Evolutionary conservation across 2,113 vertebrate genomes (phyloP).

Genomic region (Gobius niger): DNA sequence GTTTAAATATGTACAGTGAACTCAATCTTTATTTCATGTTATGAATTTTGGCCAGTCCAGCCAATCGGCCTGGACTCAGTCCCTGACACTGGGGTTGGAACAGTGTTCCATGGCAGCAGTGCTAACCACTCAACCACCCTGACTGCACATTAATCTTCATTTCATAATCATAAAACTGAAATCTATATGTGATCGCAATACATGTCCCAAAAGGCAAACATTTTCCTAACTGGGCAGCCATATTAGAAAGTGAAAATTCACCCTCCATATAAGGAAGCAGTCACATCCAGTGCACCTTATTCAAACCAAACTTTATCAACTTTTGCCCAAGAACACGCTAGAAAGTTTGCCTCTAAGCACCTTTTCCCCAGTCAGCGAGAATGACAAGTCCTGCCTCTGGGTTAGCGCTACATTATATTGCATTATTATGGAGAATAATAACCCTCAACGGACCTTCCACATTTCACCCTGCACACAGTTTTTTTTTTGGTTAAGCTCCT

Average conservation of each 20-base stretch:
- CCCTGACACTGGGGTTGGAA: too few relatives aligned
- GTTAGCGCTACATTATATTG: constrained; percentile 31
- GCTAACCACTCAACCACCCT: too few relatives aligned
- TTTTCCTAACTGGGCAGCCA: too few relatives aligned
- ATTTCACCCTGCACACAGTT: constrained; percentile 35
- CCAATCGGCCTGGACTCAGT: too few relatives aligned
- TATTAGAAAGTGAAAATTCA: constrained; percentile 13
- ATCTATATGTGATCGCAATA: too few relatives aligned
- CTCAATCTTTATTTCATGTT: too few relatives aligned
- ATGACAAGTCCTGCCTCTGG: constrained; percentile 31
- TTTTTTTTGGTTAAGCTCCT: constrained; percentile 39
- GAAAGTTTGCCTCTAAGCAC: background rate
- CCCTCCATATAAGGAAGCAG: constrained; percentile 37
- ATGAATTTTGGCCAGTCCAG: too few relatives aligned
- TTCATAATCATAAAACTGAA: too few relatives aligned
- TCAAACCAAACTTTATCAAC: background rate
- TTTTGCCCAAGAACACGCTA: background rate
- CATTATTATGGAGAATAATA: constrained; percentile 33
- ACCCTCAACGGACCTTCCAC: constrained; percentile 37
- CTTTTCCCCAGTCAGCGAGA: constrained; percentile 25
- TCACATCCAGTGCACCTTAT: constrained; percentile 14
- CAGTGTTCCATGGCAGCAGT: too few relatives aligned
- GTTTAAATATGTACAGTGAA: too few relatives aligned
- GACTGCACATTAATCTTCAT: too few relatives aligned
- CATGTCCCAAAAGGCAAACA: too few relatives aligned